Conservation (phyloP, 2,113 vertebrate species). For the Menura novaehollandiae region DNA sequence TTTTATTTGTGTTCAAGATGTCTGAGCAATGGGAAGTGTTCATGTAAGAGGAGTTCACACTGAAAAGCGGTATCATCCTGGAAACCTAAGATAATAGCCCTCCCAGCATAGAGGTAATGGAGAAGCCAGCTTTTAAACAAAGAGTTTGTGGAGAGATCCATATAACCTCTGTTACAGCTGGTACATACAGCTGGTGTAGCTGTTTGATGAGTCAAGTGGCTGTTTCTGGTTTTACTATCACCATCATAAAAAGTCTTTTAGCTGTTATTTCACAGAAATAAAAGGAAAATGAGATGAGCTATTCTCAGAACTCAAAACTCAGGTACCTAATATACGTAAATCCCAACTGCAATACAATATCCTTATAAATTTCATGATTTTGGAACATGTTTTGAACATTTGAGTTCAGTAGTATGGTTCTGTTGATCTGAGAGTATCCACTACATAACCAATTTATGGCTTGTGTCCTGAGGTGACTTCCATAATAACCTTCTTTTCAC, state of each 20-base stretch:
- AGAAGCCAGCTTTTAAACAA: background rate
- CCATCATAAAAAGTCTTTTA: background rate
- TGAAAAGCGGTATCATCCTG: accelerated
- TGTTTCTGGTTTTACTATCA: background rate
- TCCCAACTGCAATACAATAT: background rate
- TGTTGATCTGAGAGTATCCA: background rate
- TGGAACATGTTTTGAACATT: background rate
- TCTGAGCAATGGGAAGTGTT: background rate
- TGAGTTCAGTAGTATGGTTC: background rate
- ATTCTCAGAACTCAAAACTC: background rate
- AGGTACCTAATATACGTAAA: background rate
- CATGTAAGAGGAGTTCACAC: background rate
- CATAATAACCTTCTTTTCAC: background rate
- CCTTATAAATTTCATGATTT: background rate
- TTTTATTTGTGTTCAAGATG: background rate
- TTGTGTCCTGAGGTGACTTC: background rate
- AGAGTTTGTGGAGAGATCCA: background rate
- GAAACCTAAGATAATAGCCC: background rate
- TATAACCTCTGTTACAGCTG: background rate
- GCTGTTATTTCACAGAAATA: background rate
- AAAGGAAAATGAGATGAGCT: background rate
- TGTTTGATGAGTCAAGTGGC: background rate
- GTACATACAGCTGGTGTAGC: background rate
- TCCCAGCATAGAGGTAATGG: background rate
- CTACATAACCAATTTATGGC: background rate